Percentiles rank a stretch among this genome's conserved stretches.
phyloP scores from a whole-genome alignment of 2,113 vertebrate genomes.

The Tragulus kanchil region DNA sequence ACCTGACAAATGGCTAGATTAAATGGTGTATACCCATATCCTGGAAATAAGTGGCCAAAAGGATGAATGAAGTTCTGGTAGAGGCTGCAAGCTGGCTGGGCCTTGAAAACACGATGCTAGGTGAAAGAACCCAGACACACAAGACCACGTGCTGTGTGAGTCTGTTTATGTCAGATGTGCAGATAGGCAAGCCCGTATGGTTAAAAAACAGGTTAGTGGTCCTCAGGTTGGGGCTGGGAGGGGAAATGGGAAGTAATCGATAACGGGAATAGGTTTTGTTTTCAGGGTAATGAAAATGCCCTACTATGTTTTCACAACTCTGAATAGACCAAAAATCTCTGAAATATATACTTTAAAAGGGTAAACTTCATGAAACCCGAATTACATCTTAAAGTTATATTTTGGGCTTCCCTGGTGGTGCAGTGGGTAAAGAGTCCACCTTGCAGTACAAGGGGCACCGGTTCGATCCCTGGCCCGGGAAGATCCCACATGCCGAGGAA shows the following conservation, averaged over 20 bases:
- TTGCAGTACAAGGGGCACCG: no score
- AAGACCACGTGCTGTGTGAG: background rate
- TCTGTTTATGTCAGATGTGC: conserved; percentile 19
- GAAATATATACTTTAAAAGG: background rate
- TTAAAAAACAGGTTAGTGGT: background rate
- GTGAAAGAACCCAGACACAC: background rate
- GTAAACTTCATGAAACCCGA: background rate
- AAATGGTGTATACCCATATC: background rate
- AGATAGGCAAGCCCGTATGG: background rate
- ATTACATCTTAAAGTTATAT: background rate
- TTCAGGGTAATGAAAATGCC: background rate
- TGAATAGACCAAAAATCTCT: background rate
- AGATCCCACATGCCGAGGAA: no score
- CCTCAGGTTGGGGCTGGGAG: background rate
- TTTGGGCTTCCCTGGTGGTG: no score
- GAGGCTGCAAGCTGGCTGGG: background rate
- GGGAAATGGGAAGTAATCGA: background rate
- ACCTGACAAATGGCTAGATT: background rate
- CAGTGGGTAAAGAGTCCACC: no score
- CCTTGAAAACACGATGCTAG: background rate
- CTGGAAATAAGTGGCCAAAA: background rate
- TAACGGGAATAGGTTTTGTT: background rate
- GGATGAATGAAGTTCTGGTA: background rate
- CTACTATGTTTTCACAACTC: background rate
- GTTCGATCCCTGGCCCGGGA: no score